Evolutionary conservation across 2,888 invertebrate genomes (phyloP), one percentile per base, ranked within the genome.

Genomic region (Papilio elwesi): DNA sequence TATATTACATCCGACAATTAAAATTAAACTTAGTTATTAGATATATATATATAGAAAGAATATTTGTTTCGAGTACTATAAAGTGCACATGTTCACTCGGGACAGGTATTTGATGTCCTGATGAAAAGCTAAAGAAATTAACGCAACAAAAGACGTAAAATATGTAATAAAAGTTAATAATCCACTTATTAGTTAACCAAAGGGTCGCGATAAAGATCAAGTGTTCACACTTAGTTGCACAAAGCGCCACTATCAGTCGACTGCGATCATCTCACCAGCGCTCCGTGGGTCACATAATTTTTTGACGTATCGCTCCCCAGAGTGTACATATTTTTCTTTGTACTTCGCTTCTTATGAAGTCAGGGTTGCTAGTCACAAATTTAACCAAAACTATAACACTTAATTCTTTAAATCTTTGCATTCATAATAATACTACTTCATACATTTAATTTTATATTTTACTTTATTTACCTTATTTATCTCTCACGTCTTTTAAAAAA

Each of bases 231-330:
- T 64, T 43, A 57, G 71, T 66, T 59, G 66, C 64, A 66, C 57
- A 66, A 71, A 71, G 66, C 48, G 64, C 43, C 43, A 43, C 47
- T 72, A 70, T 74, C 74, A 53, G 73, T 74, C 74, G 75, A 74
- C 71, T 72, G 74, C 59, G 77, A 73, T 68, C 75, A 75, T 76
- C 77, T 75, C 77, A 71, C 77, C 71, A 73, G 48, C 74, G 75
- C 66, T 76, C 70, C 80, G 78, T 76, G 81, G 81, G 80, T 85
- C 86, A 85, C 84, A 87, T 87, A 87, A 88, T 88, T 88, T 86
- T 89, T 87, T 87, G 87, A 89, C 84, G 82, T 85, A 89, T 89
- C 81, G 80, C 80, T 79, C 90, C 85, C 88, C 74, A 16, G 88
- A 82, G 88, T 82, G 80, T 83, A 83, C 81, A 84, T 81, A 80